Conservation (phyloP, 2,888 invertebrate species). For the Cyaniris semiargus region DNA sequence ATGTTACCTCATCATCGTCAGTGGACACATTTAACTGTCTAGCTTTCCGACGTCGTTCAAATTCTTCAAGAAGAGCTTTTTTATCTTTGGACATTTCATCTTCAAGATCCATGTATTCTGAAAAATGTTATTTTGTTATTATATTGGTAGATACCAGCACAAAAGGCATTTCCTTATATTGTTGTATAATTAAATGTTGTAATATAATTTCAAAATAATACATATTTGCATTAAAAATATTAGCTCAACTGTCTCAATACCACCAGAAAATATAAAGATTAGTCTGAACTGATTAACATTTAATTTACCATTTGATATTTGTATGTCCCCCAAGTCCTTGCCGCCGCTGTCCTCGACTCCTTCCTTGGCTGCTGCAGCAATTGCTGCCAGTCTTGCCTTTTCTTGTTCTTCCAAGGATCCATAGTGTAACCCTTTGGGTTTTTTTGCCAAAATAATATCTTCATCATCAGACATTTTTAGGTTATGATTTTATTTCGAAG, state of each 20-base stretch:
- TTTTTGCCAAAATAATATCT: constrained; percentile 86
- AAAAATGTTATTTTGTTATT: constrained; percentile 39
- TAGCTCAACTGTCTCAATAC: too few relatives aligned
- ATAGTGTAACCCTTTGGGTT: constrained; percentile 90
- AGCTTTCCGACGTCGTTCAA: constrained; percentile 95
- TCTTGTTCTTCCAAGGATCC: constrained; percentile 94
- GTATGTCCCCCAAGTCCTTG: constrained; percentile 83
- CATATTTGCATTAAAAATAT: too few relatives aligned
- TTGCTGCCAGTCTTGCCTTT: constrained; percentile 83
- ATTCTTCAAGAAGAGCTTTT: constrained; percentile 95
- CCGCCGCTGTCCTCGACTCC: constrained; percentile 82
- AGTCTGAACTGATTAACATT: not conserved
- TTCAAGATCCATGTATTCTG: constrained; percentile 92
- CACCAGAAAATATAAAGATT: not conserved
- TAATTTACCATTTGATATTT: constrained; percentile 82
- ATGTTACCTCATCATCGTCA: constrained; percentile 94
- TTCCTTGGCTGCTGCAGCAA: constrained; percentile 79
- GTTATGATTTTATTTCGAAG: constrained; percentile 51
- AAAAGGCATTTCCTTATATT: not conserved
- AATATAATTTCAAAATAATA: too few relatives aligned
- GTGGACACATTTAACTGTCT: constrained; percentile 98
- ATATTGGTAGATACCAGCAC: not conserved
- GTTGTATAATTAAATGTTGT: too few relatives aligned
- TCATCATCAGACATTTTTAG: constrained; percentile 91
- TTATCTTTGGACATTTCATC: constrained; percentile 93